A percentile compares a stretch with the other conserved stretches of the same genome.
phyloP scores from a whole-genome alignment of 2,888 invertebrate species.

The Amaurobius ferox region DNA sequence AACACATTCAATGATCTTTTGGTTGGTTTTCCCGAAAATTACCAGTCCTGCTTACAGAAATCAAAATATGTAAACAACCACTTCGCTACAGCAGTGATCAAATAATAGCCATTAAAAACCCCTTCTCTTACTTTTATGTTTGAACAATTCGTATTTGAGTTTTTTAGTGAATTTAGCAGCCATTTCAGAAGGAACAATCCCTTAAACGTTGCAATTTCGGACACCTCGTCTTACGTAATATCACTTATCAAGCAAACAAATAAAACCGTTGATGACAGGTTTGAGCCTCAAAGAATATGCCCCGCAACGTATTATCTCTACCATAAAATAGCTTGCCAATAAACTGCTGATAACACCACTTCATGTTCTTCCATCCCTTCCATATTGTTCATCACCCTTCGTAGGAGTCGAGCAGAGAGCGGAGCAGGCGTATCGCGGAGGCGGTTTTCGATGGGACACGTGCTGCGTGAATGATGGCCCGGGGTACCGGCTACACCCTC shows the following conservation, averaged over 20 bases:
- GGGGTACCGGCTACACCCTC: slow-evolving; percentile 46
- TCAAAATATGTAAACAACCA: too few species aligned
- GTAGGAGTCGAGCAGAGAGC: slow-evolving; percentile 50
- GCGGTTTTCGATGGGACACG: slow-evolving; percentile 51
- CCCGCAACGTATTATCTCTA: slow-evolving; percentile 24
- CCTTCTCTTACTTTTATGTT: too few species aligned
- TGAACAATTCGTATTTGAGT: too few species aligned
- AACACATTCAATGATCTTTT: too few species aligned
- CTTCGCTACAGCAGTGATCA: too few species aligned
- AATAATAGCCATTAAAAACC: too few species aligned
- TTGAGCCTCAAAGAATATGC: background rate
- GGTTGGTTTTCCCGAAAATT: too few species aligned
- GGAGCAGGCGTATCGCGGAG: slow-evolving; percentile 56
- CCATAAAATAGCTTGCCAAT: slow-evolving; percentile 52
- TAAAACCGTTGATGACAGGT: background rate
- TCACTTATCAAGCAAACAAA: background rate
- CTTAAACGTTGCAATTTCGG: too few species aligned
- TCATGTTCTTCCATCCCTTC: background rate
- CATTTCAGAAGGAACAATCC: too few species aligned
- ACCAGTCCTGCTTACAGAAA: too few species aligned
- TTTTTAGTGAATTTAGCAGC: too few species aligned
- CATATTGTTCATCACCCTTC: slow-evolving; percentile 2
- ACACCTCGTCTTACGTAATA: background rate
- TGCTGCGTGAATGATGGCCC: slow-evolving; percentile 56
- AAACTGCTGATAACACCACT: slow-evolving; percentile 46